phyloP scores from a whole-genome alignment of 1,140 invertebrate genomes.

The Platyscapa corneri region DNA sequence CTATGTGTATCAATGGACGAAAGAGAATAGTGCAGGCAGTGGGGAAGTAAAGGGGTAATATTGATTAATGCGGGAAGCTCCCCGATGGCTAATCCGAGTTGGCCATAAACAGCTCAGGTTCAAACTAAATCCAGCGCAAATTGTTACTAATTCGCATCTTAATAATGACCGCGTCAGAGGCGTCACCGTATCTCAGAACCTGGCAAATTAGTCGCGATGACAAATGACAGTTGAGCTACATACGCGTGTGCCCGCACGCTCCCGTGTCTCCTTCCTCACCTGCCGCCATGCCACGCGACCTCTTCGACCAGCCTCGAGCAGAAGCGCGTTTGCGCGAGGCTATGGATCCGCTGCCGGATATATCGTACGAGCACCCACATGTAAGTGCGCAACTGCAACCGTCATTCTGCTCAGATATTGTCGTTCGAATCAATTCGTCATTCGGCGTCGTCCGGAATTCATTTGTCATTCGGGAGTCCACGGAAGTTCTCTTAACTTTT shows the following conservation, averaged over 20 bases:
- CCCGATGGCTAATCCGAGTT: slow-evolving; percentile 68
- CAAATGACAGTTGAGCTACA: slow-evolving; percentile 67
- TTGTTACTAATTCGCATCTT: slow-evolving; percentile 76
- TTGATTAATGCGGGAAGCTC: slow-evolving; percentile 71
- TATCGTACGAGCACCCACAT: slow-evolving; percentile 55
- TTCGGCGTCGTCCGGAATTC: slow-evolving; percentile 56
- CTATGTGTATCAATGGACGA: neutral
- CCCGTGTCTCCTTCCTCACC: slow-evolving; percentile 46
- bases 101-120: slow-evolving; percentile 74
- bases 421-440: slow-evolving; percentile 73
- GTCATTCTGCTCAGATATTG: slow-evolving; percentile 69
- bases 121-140: slow-evolving; percentile 74
- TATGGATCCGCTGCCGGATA: slow-evolving; percentile 68
- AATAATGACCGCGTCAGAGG: slow-evolving; percentile 75
- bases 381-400: slow-evolving; percentile 67
- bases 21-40: neutral
- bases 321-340: slow-evolving; percentile 31
- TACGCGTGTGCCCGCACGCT: slow-evolving; percentile 34
- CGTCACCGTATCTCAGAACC: slow-evolving; percentile 75
- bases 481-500: neutral
- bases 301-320: slow-evolving; percentile 36
- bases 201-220: slow-evolving; percentile 74
- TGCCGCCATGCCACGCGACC: slow-evolving; percentile 22
- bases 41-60: slow-evolving; percentile 63
- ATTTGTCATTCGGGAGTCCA: neutral